Conservation (phyloP, 2,113 vertebrate species). For the Oryzias curvinotus region DNA sequence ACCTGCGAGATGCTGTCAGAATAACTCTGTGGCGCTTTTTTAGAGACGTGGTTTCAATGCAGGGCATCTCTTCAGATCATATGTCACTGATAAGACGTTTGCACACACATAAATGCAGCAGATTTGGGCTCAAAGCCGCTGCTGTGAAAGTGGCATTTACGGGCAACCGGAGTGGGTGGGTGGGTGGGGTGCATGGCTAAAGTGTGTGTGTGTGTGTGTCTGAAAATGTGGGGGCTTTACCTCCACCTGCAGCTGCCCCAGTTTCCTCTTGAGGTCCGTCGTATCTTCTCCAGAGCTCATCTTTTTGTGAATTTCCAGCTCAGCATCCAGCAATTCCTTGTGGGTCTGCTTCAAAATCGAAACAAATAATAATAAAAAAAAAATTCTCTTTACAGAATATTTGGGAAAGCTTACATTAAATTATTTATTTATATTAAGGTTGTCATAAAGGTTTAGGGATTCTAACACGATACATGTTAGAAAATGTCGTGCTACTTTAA, state of each 20-base stretch:
- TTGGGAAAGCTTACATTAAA: neutral
- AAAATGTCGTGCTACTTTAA: too few relatives aligned
- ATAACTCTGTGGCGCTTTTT: neutral
- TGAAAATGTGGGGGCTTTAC: slow-evolving; percentile 62
- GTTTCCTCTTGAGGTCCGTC: slow-evolving; percentile 92
- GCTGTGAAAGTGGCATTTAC: neutral
- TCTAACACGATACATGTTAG: too few relatives aligned
- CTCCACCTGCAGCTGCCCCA: slow-evolving; percentile 92
- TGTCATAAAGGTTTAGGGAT: too few relatives aligned
- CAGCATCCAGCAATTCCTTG: slow-evolving; percentile 93
- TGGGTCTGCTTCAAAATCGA: slow-evolving; percentile 80
- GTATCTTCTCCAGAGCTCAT: slow-evolving; percentile 95
- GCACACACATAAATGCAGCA: too few relatives aligned
- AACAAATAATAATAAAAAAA: neutral
- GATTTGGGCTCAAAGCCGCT: neutral
- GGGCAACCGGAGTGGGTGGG: too few relatives aligned
- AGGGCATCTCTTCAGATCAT: slow-evolving; percentile 1
- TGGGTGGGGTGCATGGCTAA: neutral
- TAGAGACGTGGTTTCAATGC: neutral
- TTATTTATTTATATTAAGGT: neutral
- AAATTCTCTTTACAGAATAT: neutral
- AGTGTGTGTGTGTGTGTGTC: neutral
- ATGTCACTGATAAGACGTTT: neutral
- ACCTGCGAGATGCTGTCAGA: slow-evolving; percentile 2
- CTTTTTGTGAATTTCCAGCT: slow-evolving; percentile 94